Base-by-base conservation (phyloP, 1,140 invertebrate genomes). In the Drosophila athabasca region DNA sequence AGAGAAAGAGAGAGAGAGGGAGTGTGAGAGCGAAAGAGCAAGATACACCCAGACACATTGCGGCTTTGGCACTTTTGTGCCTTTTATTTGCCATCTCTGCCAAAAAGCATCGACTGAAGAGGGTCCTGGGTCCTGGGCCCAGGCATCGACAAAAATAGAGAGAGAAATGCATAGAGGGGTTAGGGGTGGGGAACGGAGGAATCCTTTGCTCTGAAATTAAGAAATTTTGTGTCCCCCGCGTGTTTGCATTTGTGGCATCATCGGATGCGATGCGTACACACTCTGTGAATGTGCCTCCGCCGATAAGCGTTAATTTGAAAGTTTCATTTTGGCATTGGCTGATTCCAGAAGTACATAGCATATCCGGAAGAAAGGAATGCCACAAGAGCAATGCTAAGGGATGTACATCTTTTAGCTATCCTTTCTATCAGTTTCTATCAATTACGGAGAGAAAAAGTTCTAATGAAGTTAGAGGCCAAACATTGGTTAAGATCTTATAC, bases 41-140 rank as follows among this genome's bases (percentile, higher is more conserved):
- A 8, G 59, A 24, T 19, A 39, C 43, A 43, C 44, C 66, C 74
- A 78, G 64, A 78, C 66, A 83, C 69, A 80, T 80, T 84, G 81
- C 77, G 77, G 81, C 81, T 85, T 85, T 84, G 81, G 62, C 64
- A 79, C 77, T 81, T 67, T 74, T 61, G 41, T 75, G 81, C 69
- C 35, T 71, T 87, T 85, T 82, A 85, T 85, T 87, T 85, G 81
- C 79, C 79, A 67, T 65, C 51, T 39, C 35, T 39, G 35, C 35
- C 35, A 39, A 39, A 39, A 39, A 39, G 35, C 35, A 39, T 39
- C 11, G 11, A 39, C 35, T 39, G 35, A 11, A 39, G 35, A 9
- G 35, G 35, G 9, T 11, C 8, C 6, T 6, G 69, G 17, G 52
- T 44, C 46, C 48, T 31, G 31, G 7, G 61, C 61, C 54, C 59